Evolutionary conservation across 2,797 vertebrate species (phyloP), one percentile per base, ranked within the genome.

Genomic region (Apogon talboti): DNA sequence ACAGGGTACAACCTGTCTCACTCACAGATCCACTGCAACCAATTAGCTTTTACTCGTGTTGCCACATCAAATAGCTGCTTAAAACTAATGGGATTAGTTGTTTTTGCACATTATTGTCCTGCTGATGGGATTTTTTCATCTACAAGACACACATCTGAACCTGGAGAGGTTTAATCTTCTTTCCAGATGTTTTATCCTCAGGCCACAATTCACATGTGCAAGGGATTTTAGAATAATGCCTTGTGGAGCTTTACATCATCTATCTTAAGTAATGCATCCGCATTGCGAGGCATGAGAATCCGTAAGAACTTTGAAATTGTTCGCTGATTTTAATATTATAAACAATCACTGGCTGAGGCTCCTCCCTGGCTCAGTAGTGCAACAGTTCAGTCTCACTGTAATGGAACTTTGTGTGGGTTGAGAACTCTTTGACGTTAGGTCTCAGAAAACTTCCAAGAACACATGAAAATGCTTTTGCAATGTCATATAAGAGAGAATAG

Each of bases 351-450:
- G 85, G 76, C 76, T 78, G 76, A 35, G 63, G 56, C 74, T 74
- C 53, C 47, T 53, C 78, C 16, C 75, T 71, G 76, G 63, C 79
- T 67, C 78, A 74, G 84, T 86, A 86, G 87, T 88, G 82, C 81
- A 81, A 65, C 61, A 28, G 55, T 67, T 81, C 63, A 74, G 75
- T 54, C 64, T 74, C 56, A 38, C 82, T 63, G 85, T 86, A 87
- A 91, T 90, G 90, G 89, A 91, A 91, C 87, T 86, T 82, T 88
- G 83, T 85, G 90, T 90, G 90, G 90, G 89, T 78, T 56, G 83
- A 69, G 77, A 69, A 76, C 65, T 79, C 81, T 49, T 11, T 86
- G 82, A 88, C 78, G 79, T 74, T 49, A 77, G 72, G 72, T 82
- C 73, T 72, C 48, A 18, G 69, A 80, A 67, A 78, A 78, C 69